Evolutionary conservation across 1,140 invertebrate genomes (phyloP), one percentile per base, ranked within the genome.

Genomic region (Marisa cornuarietis): DNA sequence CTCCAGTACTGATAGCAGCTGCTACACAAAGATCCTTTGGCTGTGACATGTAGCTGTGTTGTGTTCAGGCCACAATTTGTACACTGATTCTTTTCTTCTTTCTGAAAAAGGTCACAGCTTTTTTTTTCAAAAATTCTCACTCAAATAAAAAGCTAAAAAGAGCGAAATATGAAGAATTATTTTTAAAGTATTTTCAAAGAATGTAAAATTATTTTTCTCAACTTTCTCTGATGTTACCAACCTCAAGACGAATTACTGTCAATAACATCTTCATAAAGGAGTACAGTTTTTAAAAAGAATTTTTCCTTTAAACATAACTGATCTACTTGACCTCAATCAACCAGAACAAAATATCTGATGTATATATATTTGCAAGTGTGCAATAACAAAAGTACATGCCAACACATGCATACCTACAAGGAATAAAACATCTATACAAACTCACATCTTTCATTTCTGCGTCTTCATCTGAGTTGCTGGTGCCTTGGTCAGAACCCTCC

Each of bases 1-100:
- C 94, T 95, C 93, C 94, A 95, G 91, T 95, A 95, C 89, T 94
- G 93, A 92, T 94, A 95, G 90, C 95, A 96, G 85, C 94, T 94
- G 89, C 93, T 93, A 92, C 95, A 96, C 88, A 95, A 89, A 90
- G 92, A 87, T 88, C 95, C 95, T 91, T 96, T 96, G 73, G 94
- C 92, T 79, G 95, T 95, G 84, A 93, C 91, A 90, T 95, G 94
- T 84, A 95, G 92, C 86, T 94, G 93, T 87, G 94, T 93, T 90
- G 94, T 95, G 88, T 92, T 92, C 89, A 95, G 93, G 86, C 94
- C 94, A 92, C 95, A 96, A 92, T 96, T 95, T 86, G 93, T 93
- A 92, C 95, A 96, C 18, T 83, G 85, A 78, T 85, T 86, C 78
- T 89, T 90, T 49, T 87, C 86, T 66, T 88, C 86, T 76, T 88